Evolutionary conservation across 1,140 invertebrate species (phyloP), one percentile per base, ranked within the genome.

Genomic region (Centruroides sculpturatus): DNA sequence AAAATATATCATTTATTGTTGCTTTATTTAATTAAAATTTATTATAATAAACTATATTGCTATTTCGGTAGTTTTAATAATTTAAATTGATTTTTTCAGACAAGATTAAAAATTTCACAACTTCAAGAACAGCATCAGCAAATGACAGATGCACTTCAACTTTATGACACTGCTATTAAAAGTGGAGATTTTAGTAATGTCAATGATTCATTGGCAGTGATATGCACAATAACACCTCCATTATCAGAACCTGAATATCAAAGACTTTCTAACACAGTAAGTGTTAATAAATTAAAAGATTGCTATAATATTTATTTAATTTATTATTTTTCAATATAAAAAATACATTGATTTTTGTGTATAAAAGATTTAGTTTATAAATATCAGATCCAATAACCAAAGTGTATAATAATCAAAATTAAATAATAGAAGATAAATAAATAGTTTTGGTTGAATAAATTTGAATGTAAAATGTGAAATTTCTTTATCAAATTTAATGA

Each of bases 101-200:
- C 85, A n/a, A 89, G 89, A 74, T 83, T 85, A 6, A 88, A 89
- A 75, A 83, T 92, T 35, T 83, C 82, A 41, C 82, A 89, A 72
- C 72, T 93, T 63, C 82, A 92, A 73, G 89, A 93, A 70, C 85
- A 89, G 63, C 82, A 88, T 67, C 76, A 82, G 64, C 82, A 85
- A 70, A 81, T 92, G 76, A 80, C 80, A 55, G 83, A 87, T 70
- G 85, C 84, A 4, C 80, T 87, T 67, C 76, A 79, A 82, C 70
- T 72, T 59, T 86, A 86, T 66, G 85, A 86, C 65, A 76, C 80
- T 48, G 85, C 85, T 6, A 81, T 89, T 56, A 77, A 81, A 47
- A 80, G 80, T 63, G 81, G 82, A 63, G 85, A 91, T 76, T 75
- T 79, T 35, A 79, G 78, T 61, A 73, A 79, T 60, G 78, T 87